Base-by-base conservation (phyloP, 1,140 invertebrate genomes). In the Halictus rubicundus region DNA sequence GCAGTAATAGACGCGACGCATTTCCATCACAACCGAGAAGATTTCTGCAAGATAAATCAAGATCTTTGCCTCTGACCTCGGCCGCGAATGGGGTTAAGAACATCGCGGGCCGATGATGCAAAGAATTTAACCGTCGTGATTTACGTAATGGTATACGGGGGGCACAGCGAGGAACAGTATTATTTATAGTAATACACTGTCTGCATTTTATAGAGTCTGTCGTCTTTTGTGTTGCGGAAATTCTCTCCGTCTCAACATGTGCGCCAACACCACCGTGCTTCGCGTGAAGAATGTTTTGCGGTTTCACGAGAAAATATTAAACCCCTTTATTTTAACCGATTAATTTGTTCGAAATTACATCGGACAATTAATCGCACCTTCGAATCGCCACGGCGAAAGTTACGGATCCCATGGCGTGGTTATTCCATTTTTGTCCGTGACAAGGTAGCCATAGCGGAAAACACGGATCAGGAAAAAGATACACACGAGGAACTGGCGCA, bases 41-140 rank as follows among this genome's bases (percentile, higher is more conserved):
- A 70, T 61, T 69, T 49, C 52, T 32, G 25, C 61, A 54, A 71
- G 66, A 80, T 84, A 80, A 65, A 84, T 79, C 74, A 69, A 69
- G 32, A 82, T 78, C 59, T 74, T 83, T 52, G 68, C 63, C 59
- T 57, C n/a, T 39, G 81, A 85, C 83, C 72, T 83, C 61, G 68
- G 73, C 69, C 82, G 49, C 74, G 78, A 85, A 70, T 54, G 59
- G 76, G 74, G 77, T 70, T 61, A 60, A 77, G 72, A 83, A 65
- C 74, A 32, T 60, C n/a, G 52, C 27, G 46, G 68, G 52, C 74
- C 69, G 71, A 84, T 61, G 83, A 73, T 81, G 81, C 73, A 71
- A 83, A 61, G 54, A 59, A 57, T 63, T 25, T 68, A n/a, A 72
- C 27, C 54, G 27, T 77, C 52, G 37, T 37, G 65, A 60, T 69